Evolutionary conservation across 1,140 invertebrate species (phyloP), one percentile per base, ranked within the genome.

Genomic region (Drosophila ambigua): DNA sequence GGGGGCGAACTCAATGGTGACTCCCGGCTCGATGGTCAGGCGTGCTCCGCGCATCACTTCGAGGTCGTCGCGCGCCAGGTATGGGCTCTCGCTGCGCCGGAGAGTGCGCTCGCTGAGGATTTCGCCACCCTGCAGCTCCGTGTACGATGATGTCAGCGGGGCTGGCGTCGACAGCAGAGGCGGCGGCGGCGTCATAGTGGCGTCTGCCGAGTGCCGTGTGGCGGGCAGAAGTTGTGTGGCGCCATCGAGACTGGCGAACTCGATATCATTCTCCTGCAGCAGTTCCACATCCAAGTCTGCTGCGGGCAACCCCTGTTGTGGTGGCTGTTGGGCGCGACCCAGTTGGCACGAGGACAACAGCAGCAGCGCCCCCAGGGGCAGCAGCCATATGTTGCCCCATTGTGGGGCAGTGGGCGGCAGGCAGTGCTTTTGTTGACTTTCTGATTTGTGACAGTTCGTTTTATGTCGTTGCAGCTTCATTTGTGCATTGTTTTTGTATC

Each of bases 1-100:
- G 2, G 97, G 96, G 4, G 95, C 95, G 92, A 99, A 98, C 52
- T 95, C 93, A 9, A 99, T 92, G 78, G 95, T 95, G 0, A 98
- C 96, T 1, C 98, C 98, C 0, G 98, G 94, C 82, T 98, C 96
- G 45, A 99, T 94, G 24, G 95, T 93, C 48, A 99, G 92, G 81
- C 96, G 94, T 0, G 95, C 96, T 54, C 94, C 94, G 44, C 93
- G 92, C 72, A 96, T 95, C 26, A 98, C 93, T 50, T 96, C 93
- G n/a, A 98, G 92, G 92, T 98, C 97, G 87, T 96, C 95, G 31
- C 95, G 93, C 15, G 97, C 92, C 71, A 96, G 90, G 90, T 97
- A 98, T 20, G 97, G 97, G 74, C 96, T 96, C 72, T 94, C 94
- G 31, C 90, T 83, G 75, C 87, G 91, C 58, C 93, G 92, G 60